Conservation (phyloP, 1,140 invertebrate species). For the Paramacrobiotus metropolitanus region DNA sequence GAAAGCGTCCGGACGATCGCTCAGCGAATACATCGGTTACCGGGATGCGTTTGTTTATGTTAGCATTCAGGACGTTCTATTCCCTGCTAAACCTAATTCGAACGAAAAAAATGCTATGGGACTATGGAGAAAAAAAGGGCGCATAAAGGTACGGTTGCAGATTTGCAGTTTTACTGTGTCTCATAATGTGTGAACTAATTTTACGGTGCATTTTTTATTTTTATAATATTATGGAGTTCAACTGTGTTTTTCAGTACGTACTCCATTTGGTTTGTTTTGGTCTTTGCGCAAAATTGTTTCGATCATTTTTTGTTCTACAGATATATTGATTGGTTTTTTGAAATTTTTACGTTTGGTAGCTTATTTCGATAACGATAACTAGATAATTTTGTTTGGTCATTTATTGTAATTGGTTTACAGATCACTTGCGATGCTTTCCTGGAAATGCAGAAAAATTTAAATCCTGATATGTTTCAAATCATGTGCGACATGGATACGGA, state of each 20-base stretch:
- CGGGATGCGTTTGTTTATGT: neutral
- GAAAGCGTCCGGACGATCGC: neutral
- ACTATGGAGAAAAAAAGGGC: neutral
- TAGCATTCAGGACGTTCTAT: neutral
- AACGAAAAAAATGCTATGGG: neutral
- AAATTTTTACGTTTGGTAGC: too few relatives aligned
- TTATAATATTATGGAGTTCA: too few relatives aligned
- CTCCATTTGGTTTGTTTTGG: too few relatives aligned
- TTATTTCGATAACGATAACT: too few relatives aligned
- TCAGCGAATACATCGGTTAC: neutral
- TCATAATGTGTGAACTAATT: too few relatives aligned
- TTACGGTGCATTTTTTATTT: neutral
- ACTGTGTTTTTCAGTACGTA: too few relatives aligned
- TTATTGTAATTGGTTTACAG: neutral
- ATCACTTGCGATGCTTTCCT: neutral
- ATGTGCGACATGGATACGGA: constrained; percentile 1
- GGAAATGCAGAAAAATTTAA: neutral
- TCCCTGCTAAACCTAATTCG: neutral
- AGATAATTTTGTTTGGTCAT: too few relatives aligned
- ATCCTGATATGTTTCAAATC: neutral
- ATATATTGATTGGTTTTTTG: too few relatives aligned
- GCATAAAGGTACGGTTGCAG: neutral
- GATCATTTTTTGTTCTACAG: too few relatives aligned
- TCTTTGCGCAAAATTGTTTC: too few relatives aligned
- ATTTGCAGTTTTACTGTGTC: neutral